These are phyloP conservation scores for Arge pagana DNA, from an alignment of 2,888 invertebrate genomes.

Conservation along the genomic window DNA sequence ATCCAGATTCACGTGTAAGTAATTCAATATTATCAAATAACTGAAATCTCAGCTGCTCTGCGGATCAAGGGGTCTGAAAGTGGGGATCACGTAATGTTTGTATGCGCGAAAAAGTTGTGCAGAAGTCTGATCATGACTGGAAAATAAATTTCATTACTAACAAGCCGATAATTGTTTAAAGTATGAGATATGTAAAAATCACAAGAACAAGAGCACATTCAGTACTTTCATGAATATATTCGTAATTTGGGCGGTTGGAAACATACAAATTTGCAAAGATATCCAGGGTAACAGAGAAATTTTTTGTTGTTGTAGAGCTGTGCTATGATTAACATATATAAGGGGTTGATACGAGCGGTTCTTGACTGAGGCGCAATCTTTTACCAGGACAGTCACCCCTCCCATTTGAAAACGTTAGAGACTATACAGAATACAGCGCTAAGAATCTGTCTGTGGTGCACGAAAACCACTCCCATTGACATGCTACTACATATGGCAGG, in stretches of 20 bases:
- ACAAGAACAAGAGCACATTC: conserved; percentile 7
- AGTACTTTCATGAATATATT: conserved; percentile 21
- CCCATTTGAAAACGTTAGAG: too few relatives aligned
- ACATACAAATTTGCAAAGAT: conserved; percentile 11
- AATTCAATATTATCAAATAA: conserved; percentile 1
- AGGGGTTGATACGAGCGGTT: too few relatives aligned
- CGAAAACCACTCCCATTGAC: too few relatives aligned
- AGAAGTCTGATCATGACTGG: conserved; percentile 4
- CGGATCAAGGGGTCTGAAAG: conserved; percentile 4
- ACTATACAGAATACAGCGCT: too few relatives aligned
- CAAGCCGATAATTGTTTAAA: conserved; percentile 1
- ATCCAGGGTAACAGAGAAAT: conserved; percentile 14
- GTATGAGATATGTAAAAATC: conserved; percentile 14
- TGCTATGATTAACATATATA: too few relatives aligned
- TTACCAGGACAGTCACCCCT: too few relatives aligned
- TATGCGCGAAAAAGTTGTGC: conserved; percentile 6
- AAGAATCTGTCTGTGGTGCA: too few relatives aligned
- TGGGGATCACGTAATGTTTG: conserved; percentile 5
- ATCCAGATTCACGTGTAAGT: too few relatives aligned
- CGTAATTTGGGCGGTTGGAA: conserved; percentile 17
- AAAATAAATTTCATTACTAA: background rate
- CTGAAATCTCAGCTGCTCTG: conserved; percentile 6
- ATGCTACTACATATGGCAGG: too few relatives aligned
- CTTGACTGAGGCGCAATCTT: too few relatives aligned
- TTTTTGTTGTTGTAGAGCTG: conserved; percentile 1